Conservation (phyloP, 2,797 vertebrate genomes). For the Manis crassicaudata region DNA sequence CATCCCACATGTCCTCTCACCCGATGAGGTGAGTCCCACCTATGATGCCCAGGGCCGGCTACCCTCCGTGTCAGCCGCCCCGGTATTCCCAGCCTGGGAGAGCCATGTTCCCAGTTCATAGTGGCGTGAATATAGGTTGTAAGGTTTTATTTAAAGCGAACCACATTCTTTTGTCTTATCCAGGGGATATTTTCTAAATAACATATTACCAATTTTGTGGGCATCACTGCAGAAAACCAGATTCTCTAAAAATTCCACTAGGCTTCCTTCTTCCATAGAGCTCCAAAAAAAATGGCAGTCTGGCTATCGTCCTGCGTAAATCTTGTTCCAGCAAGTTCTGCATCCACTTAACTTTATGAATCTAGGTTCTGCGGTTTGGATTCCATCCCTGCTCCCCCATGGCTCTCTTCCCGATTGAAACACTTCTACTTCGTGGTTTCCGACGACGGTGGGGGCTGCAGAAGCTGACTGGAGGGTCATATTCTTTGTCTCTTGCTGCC, state of each 20-base stretch:
- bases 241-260: not conserved
- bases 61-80: not conserved
- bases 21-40: not conserved
- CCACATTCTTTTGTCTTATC: not conserved
- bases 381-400: not conserved
- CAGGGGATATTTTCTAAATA: not conserved
- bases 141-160: slow-evolving; percentile 16
- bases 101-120: not conserved
- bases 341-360: slow-evolving; percentile 68
- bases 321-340: slow-evolving; percentile 65
- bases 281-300: not conserved
- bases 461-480: accelerated
- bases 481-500: slow-evolving; percentile 86
- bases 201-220: not conserved
- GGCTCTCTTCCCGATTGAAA: not conserved
- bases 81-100: not conserved
- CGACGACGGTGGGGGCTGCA: slow-evolving; percentile 51
- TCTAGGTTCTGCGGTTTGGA: slow-evolving; percentile 64
- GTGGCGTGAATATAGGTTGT: not conserved
- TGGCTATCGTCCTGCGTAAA: slow-evolving; percentile 31
- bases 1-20: not conserved
- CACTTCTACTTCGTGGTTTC: not conserved
- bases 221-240: not conserved
- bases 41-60: not conserved
- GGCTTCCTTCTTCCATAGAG: not conserved